Percentiles rank a stretch among this genome's conserved stretches.
Conservation (phyloP, 2,888 invertebrate species). For the Omphaloscelis lunosa region DNA sequence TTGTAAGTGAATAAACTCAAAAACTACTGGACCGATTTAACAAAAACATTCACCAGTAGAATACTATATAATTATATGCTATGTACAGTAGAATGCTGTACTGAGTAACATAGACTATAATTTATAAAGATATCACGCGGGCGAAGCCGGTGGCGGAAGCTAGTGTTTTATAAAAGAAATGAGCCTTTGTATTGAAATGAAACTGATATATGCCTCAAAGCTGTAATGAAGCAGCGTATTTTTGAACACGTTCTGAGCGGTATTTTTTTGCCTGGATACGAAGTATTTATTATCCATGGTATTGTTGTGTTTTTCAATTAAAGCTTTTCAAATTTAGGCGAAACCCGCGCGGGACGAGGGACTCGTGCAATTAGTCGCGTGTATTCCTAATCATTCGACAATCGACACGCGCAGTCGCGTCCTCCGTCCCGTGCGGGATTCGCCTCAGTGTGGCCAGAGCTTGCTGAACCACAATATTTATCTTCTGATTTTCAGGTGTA, state of each 20-base stretch:
- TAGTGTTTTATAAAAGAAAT: not conserved
- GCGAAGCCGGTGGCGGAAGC: no score
- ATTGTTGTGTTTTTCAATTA: not conserved
- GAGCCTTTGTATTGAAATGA: not conserved
- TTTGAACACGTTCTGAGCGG: not conserved
- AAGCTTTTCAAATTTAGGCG: not conserved
- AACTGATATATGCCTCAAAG: not conserved
- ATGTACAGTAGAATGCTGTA: no score
- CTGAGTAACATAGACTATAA: no score
- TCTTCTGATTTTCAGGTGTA: slow-evolving; percentile 92
- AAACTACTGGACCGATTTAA: no score
- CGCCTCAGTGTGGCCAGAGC: not conserved
- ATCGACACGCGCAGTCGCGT: not conserved
- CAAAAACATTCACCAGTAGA: no score
- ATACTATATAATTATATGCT: no score
- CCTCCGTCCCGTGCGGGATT: not conserved
- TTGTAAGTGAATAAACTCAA: no score
- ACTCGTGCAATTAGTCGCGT: not conserved
- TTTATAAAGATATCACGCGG: no score
- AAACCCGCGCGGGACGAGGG: not conserved
- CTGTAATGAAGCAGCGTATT: not conserved
- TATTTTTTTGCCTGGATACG: not conserved
- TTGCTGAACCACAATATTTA: not conserved
- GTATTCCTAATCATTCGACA: not conserved
- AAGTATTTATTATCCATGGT: not conserved